A percentile compares a stretch with the other conserved stretches of the same genome.
These are phyloP conservation scores for Protula sp. DNA, from an alignment of 2,888 invertebrate species.

Conservation along the genomic window DNA sequence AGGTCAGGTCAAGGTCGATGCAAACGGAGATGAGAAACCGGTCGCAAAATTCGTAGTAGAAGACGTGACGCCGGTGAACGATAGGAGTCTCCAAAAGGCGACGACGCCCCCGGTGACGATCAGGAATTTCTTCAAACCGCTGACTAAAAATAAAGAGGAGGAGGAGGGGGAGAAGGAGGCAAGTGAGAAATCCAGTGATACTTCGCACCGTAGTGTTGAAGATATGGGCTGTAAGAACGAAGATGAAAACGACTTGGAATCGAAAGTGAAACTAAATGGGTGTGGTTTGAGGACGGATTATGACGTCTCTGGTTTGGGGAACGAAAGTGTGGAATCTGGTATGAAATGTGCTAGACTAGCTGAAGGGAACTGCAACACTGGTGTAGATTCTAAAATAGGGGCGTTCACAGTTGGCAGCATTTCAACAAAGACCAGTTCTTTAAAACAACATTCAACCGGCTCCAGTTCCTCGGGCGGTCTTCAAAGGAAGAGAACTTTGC, in stretches of 20 bases:
- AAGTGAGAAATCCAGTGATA: not conserved
- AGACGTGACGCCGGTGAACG: constrained; percentile 29
- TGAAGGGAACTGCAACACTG: not conserved
- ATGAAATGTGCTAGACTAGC: not conserved
- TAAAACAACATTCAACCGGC: not conserved
- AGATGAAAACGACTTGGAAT: not conserved
- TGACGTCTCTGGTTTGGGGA: not conserved
- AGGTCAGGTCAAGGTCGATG: no score
- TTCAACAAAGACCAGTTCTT: no score
- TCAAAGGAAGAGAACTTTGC: constrained; percentile 5
- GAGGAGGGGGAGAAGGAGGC: no score
- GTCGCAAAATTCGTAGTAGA: constrained; percentile 20
- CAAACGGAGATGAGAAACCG: not conserved
- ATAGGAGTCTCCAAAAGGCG: constrained; percentile 33
- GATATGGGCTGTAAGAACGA: not conserved
- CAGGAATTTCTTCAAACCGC: constrained; percentile 35
- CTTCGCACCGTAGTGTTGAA: not conserved
- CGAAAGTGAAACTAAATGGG: not conserved
- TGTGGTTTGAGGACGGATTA: not conserved
- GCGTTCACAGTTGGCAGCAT: no score
- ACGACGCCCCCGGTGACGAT: constrained; percentile 44
- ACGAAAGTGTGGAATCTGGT: not conserved
- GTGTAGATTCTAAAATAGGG: not conserved
- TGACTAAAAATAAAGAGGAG: constrained; percentile 5
- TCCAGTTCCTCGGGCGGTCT: not conserved